phyloP scores from a whole-genome alignment of 2,797 vertebrate species.

The Ptychobarbus kaznakovi region DNA sequence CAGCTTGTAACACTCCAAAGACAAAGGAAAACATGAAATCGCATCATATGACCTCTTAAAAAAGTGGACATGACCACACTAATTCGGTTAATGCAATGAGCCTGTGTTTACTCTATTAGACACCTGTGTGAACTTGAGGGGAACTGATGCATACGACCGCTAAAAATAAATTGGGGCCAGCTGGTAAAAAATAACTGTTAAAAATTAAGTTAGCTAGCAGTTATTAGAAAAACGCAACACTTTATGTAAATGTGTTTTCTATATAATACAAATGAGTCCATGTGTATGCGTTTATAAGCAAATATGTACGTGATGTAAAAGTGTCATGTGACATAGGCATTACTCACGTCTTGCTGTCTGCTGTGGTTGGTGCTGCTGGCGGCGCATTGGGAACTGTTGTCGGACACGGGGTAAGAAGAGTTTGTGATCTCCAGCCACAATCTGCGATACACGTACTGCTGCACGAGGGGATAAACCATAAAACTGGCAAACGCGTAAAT shows the following conservation, averaged over 20 bases:
- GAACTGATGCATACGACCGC: not conserved
- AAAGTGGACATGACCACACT: not conserved
- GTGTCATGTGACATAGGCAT: no score
- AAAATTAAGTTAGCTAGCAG: not conserved
- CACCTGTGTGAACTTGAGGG: not conserved
- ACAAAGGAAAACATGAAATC: no score
- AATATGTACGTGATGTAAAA: not conserved
- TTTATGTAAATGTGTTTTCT: not conserved
- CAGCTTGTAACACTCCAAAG: no score
- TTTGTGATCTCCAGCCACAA: constrained; percentile 88
- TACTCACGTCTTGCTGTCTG: constrained; percentile 67
- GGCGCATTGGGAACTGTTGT: constrained; percentile 77
- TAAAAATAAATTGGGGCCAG: no score
- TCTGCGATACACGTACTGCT: constrained; percentile 90
- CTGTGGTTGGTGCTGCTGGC: constrained; percentile 68
- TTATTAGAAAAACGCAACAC: not conserved
- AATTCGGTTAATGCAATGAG: not conserved
- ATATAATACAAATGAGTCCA: not conserved
- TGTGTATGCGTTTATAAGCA: not conserved
- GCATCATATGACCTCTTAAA: no score
- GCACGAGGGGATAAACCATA: constrained; percentile 78
- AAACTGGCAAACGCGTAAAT: constrained; percentile 84
- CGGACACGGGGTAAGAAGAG: constrained; percentile 74
- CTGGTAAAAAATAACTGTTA: not conserved
- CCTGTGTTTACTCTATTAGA: not conserved